Base-by-base conservation (phyloP, 2,888 invertebrate species). In the Patella caerulea region DNA sequence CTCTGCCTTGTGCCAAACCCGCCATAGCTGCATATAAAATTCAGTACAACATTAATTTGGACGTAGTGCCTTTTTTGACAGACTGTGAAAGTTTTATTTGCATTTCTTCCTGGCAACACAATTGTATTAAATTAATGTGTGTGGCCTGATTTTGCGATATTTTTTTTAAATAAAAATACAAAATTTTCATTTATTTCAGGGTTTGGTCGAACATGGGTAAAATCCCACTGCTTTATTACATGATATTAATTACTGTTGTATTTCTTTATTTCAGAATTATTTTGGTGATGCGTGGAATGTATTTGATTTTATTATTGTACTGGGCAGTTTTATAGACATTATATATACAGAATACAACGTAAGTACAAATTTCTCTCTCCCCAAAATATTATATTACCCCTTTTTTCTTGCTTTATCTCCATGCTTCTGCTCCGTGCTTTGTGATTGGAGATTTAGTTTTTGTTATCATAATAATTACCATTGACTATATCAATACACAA, bases 281-380 rank as follows among this genome's bases (percentile, higher is more conserved):
- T 92, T 92, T 87, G 90, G 91, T 73, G 92, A 92, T 86, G 88
- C 91, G 12, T 92, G 92, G 92, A 92, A 92, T 85, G 89, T 92
- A 73, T 91, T 92, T 87, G 92, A 92, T 85, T 92, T 92, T 86
- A 89, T 92, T 85, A 92, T 92, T 81, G 92, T 92, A 19, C 85
- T 92, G 72, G 92, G 92, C 78, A 92, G 92, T 83, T 91, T 90
- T 83, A 91, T 92, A 78, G 92, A 92, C 82, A 92, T 92, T 78
- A 97, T 98, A 59, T 97, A 97, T 91, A 97, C 97, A 73, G 97
- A 98, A 94, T 96, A 98, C 86, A 96, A 96, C 93, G 97, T 97
- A 94, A 95, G 96, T 93, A 94, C 72, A 15, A 34, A 3, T 65
- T 19, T 24, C 19, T 65, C 24, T 24, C 65, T 65, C 14, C 65